A percentile compares a stretch with the other conserved stretches of the same genome.
Evolutionary conservation across 2,113 vertebrate genomes (phyloP).

Genomic region (Psittacula cyanocephala): DNA sequence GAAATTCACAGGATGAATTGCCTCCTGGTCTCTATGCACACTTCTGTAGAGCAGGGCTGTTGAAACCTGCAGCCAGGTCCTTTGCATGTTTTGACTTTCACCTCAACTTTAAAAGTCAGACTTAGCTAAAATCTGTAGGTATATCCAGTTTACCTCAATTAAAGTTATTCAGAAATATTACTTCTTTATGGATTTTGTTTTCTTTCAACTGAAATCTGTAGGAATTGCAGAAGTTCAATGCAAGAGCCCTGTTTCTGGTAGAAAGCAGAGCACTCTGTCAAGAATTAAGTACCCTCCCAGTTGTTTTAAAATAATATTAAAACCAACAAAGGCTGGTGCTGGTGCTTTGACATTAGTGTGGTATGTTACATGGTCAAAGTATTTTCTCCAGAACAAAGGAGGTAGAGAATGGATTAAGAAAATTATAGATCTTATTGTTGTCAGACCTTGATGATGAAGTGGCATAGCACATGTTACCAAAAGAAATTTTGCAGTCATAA

Average conservation of each 20-base stretch:
- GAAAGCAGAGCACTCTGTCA: background rate
- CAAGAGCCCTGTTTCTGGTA: background rate
- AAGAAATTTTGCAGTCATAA: background rate
- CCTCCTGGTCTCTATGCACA: accelerated
- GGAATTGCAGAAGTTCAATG: background rate
- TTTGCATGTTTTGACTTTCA: background rate
- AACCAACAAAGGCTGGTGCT: background rate
- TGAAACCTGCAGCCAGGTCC: background rate
- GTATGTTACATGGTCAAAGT: accelerated
- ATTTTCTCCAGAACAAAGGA: background rate
- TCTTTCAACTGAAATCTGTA: background rate
- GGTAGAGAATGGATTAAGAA: background rate
- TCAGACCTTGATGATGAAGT: background rate
- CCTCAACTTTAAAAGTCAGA: background rate
- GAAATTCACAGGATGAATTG: background rate
- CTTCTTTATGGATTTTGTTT: background rate
- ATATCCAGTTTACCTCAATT: background rate
- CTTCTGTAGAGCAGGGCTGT: background rate
- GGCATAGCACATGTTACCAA: accelerated
- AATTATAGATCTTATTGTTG: background rate
- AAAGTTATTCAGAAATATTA: background rate
- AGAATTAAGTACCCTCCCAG: background rate
- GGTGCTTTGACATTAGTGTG: background rate
- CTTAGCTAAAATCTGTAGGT: background rate
- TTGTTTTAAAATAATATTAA: background rate